Percentiles rank a stretch among this genome's conserved stretches.
phyloP scores from a whole-genome alignment of 2,888 invertebrate species.

The Euphydryas editha region DNA sequence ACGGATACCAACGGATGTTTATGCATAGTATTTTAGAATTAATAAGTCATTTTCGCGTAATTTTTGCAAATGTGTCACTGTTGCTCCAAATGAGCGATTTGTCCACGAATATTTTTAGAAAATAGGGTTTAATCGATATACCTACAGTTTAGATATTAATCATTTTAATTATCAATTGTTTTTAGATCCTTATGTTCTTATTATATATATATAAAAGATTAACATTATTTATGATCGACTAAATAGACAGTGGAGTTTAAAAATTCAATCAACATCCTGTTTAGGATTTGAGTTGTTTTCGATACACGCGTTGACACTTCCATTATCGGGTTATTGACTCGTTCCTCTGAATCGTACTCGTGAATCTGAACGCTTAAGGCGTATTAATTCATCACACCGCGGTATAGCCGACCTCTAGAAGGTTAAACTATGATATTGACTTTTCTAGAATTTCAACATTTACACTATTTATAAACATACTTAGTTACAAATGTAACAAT shows the following conservation, averaged over 20 bases:
- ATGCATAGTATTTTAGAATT: no score
- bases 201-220: no score
- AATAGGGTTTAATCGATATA: no score
- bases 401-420: conserved; percentile 23
- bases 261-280: conserved; percentile 22
- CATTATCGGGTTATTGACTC: conserved; percentile 43
- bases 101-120: no score
- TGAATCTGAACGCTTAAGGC: conserved; percentile 20
- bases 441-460: background rate
- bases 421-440: conserved; percentile 13
- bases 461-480: background rate
- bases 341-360: conserved; percentile 1
- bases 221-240: background rate
- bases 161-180: background rate
- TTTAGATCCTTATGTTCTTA: no score
- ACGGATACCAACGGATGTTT: no score
- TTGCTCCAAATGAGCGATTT: no score
- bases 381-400: conserved; percentile 27
- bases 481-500: background rate
- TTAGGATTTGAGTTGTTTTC: conserved; percentile 16
- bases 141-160: background rate
- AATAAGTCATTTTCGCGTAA: no score
- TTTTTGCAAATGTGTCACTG: no score
- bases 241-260: background rate
- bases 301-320: conserved; percentile 32